phyloP scores from a whole-genome alignment of 2,888 invertebrate species.

The Sericinus montela region DNA sequence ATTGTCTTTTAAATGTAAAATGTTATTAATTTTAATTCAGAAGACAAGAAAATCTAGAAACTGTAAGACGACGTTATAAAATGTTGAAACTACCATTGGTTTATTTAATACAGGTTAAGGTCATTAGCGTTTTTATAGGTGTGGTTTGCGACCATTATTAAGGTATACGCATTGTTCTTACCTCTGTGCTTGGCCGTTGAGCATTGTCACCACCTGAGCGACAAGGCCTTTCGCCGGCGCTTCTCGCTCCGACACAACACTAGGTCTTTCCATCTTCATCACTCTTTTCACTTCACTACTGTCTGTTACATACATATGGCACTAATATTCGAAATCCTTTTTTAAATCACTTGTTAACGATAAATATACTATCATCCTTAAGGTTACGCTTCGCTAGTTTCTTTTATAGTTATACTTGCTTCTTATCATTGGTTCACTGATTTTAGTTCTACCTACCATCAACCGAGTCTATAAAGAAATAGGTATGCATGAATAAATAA shows the following conservation, averaged over 20 bases:
- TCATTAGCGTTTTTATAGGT: background rate
- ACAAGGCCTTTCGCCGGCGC: slow-evolving; percentile 72
- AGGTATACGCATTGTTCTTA: slow-evolving; percentile 28
- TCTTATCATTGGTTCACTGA: background rate
- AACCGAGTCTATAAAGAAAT: slow-evolving; percentile 10
- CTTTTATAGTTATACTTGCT: slow-evolving; percentile 6
- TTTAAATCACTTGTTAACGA: background rate
- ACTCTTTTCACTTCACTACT: slow-evolving; percentile 29
- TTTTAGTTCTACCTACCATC: background rate
- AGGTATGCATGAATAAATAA: background rate
- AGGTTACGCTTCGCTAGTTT: slow-evolving; percentile 4
- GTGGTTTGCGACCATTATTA: background rate
- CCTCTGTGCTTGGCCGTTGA: slow-evolving; percentile 73
- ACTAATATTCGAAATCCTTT: slow-evolving; percentile 2
- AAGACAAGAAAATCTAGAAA: background rate
- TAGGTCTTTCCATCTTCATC: slow-evolving; percentile 67
- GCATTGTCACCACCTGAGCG: slow-evolving; percentile 75
- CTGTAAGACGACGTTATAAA: background rate
- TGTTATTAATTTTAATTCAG: no score
- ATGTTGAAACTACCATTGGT: background rate
- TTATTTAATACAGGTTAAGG: slow-evolving; percentile 1
- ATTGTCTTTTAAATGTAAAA: no score
- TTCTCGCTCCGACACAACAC: slow-evolving; percentile 60
- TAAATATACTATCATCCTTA: background rate
- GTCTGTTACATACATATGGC: slow-evolving; percentile 18